Evolutionary conservation across 2,113 vertebrate species (phyloP).

Genomic region (Okapia johnstoni): DNA sequence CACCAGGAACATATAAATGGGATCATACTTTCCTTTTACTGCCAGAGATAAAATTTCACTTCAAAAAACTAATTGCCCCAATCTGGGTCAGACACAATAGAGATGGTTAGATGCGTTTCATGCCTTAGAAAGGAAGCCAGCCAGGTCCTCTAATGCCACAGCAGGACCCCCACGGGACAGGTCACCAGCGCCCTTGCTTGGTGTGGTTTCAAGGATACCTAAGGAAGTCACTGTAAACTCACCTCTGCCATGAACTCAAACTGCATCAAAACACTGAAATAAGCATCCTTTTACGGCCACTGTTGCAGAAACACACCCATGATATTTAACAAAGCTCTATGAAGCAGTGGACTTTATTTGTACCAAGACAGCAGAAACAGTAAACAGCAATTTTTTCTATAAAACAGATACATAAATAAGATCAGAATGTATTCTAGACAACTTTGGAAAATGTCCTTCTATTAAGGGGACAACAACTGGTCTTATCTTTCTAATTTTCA

Average conservation of each 20-base stretch:
- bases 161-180: neutral
- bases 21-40: neutral
- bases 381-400: conserved; percentile 13
- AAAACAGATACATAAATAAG: neutral
- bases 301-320: conserved; percentile 25
- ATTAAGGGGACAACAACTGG: neutral
- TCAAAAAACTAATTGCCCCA: neutral
- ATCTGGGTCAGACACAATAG: neutral
- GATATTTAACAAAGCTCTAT: neutral
- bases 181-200: neutral
- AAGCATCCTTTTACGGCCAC: neutral
- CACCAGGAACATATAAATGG: neutral
- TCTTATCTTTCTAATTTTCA: neutral
- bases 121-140: neutral
- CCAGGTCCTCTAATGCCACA: neutral
- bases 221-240: neutral
- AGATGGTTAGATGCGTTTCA: neutral
- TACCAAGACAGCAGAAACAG: neutral
- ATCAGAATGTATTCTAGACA: neutral
- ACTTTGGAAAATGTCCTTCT: neutral
- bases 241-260: neutral
- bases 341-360: neutral
- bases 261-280: neutral
- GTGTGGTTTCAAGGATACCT: neutral
- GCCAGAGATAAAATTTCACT: neutral